phyloP scores from a whole-genome alignment of 1,140 invertebrate genomes.

The Neoseiulus cucumeris region DNA sequence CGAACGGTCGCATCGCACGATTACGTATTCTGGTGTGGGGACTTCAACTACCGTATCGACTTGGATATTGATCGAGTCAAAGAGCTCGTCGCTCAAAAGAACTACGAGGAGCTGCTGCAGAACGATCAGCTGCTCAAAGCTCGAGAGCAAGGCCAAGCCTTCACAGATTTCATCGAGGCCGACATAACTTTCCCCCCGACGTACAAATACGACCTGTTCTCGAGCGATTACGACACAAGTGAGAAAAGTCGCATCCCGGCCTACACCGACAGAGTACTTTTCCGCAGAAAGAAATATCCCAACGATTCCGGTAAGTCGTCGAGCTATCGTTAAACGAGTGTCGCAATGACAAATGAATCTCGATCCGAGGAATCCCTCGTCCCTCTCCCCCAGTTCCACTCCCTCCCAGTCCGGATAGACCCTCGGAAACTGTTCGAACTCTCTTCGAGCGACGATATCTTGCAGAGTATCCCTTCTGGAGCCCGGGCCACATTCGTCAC shows the following conservation, averaged over 20 bases:
- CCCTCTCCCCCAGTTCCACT: no score
- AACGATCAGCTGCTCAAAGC: conserved; percentile 62
- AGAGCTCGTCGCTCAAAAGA: conserved; percentile 51
- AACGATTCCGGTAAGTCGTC: conserved; percentile 15
- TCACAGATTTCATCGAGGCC: conserved; percentile 82
- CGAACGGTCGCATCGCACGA: conserved; percentile 80
- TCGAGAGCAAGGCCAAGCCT: conserved; percentile 47
- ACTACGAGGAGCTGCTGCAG: conserved; percentile 53
- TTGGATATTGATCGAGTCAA: conserved; percentile 86
- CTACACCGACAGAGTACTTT: conserved; percentile 91
- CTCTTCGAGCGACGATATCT: not conserved
- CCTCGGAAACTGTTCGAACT: no score
- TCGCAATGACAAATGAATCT: no score
- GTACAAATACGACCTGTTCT: conserved; percentile 97
- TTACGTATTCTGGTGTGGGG: conserved; percentile 98
- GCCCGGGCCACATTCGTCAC: conserved; percentile 55
- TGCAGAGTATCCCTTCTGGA: conserved; percentile 36
- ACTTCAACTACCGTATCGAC: conserved; percentile 97
- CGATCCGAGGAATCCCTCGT: no score
- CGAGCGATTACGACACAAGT: conserved; percentile 96
- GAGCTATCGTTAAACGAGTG: no score
- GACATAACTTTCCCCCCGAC: conserved; percentile 81
- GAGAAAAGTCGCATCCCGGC: conserved; percentile 91
- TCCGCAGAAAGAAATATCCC: conserved; percentile 44
- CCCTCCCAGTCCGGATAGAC: no score